These are phyloP conservation scores for Epinephelus lanceolatus DNA, from an alignment of 2,113 vertebrate species.

Conservation along the genomic window DNA sequence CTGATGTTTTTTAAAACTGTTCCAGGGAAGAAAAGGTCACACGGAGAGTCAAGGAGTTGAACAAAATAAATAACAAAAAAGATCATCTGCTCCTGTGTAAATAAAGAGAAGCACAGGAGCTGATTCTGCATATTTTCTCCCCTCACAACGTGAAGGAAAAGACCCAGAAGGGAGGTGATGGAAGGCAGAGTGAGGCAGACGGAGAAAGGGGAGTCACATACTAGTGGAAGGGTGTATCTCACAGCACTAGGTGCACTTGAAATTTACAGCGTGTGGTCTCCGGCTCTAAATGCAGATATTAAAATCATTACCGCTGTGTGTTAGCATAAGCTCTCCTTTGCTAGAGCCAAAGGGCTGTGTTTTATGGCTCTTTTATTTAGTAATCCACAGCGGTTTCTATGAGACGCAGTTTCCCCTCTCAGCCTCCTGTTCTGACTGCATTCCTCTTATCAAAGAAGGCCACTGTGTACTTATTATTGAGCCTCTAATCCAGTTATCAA, in stretches of 20 bases:
- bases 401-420: slow-evolving; percentile 48
- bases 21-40: slow-evolving; percentile 2
- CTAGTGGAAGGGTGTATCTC: slow-evolving; percentile 24
- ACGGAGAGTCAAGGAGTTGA: background rate
- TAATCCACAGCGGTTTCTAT: slow-evolving; percentile 64
- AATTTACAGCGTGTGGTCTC: slow-evolving; percentile 69
- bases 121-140: slow-evolving; percentile 52
- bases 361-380: slow-evolving; percentile 76
- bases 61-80: slow-evolving; percentile 27
- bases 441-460: slow-evolving; percentile 71
- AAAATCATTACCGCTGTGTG: slow-evolving; percentile 72
- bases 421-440: slow-evolving; percentile 24
- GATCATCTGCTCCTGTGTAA: slow-evolving; percentile 12
- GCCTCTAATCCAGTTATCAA: slow-evolving; percentile 72
- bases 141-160: slow-evolving; percentile 18
- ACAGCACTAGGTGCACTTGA: slow-evolving; percentile 20
- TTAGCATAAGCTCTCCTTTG: slow-evolving; percentile 62
- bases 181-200: slow-evolving; percentile 8
- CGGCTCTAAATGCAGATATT: slow-evolving; percentile 67
- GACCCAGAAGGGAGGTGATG: slow-evolving; percentile 22
- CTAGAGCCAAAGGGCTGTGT: slow-evolving; percentile 59
- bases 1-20: slow-evolving; percentile 16
- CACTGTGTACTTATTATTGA: slow-evolving; percentile 66
- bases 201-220: slow-evolving; percentile 1
- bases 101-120: slow-evolving; percentile 36